Evolutionary conservation across 2,888 invertebrate species (phyloP).

Genomic region (Apotomis betuletana): DNA sequence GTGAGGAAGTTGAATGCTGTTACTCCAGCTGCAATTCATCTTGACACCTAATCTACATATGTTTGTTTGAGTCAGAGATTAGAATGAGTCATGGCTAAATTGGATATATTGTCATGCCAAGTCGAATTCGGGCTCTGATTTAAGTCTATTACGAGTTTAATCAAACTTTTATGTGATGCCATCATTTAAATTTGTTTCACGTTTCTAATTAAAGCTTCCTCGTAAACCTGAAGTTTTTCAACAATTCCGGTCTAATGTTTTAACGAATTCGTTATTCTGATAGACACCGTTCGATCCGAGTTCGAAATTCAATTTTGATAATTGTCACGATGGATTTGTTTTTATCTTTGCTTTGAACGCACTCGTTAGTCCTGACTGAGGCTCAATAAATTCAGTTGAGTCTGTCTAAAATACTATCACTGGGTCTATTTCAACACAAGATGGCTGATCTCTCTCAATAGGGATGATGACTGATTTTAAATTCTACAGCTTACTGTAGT

Average conservation of each 20-base stretch:
- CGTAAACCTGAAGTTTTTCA: conserved; percentile 38
- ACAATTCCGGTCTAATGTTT: conserved; percentile 42
- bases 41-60: not conserved
- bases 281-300: not conserved
- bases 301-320: not conserved
- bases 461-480: no score
- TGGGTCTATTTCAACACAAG: no score
- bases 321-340: not conserved
- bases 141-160: conserved; percentile 19
- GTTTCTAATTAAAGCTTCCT: conserved; percentile 47
- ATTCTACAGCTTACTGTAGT: no score
- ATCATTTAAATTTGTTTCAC: conserved; percentile 44
- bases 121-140: not conserved
- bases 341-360: not conserved
- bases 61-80: no score
- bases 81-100: no score
- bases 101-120: no score
- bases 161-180: conserved; percentile 25
- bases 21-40: not conserved
- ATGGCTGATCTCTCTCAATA: no score
- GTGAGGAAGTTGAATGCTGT: no score
- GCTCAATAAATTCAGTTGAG: no score
- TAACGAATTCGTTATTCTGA: conserved; percentile 17
- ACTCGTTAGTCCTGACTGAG: no score
- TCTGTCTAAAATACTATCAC: no score